Evolutionary conservation across 2,113 vertebrate species (phyloP).

Genomic region (Lucifuga dentata): DNA sequence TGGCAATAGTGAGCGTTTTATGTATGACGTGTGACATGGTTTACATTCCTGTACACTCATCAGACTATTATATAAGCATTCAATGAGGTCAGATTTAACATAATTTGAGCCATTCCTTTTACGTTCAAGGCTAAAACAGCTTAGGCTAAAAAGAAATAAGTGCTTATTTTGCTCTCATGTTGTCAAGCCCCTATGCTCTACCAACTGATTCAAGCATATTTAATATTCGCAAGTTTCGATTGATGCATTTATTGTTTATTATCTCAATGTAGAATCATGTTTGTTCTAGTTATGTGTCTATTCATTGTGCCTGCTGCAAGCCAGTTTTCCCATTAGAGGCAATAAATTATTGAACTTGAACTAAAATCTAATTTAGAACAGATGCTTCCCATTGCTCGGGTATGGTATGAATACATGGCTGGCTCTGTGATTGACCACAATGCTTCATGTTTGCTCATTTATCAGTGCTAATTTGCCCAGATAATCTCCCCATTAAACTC

Average conservation of each 20-base stretch:
- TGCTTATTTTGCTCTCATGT: too few relatives aligned
- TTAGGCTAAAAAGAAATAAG: too few relatives aligned
- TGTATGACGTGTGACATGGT: too few relatives aligned
- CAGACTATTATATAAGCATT: too few relatives aligned
- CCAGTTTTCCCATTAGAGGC: slow-evolving; percentile 2
- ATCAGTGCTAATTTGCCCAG: slow-evolving; percentile 74
- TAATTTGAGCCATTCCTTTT: too few relatives aligned
- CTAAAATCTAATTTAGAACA: slow-evolving; percentile 50
- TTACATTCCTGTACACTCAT: too few relatives aligned
- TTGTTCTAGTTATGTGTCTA: background rate
- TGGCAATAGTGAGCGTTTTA: too few relatives aligned
- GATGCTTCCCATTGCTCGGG: slow-evolving; percentile 53
- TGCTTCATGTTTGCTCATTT: slow-evolving; percentile 70
- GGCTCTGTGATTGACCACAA: slow-evolving; percentile 69
- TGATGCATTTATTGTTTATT: slow-evolving; percentile 4
- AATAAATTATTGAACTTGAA: slow-evolving; percentile 50
- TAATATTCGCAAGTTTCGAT: background rate
- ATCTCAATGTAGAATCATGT: background rate
- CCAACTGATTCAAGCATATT: background rate
- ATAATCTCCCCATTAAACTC: slow-evolving; percentile 76
- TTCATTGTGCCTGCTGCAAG: slow-evolving; percentile 18
- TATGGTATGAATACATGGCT: slow-evolving; percentile 40
- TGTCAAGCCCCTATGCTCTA: too few relatives aligned
- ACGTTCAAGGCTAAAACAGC: too few relatives aligned
- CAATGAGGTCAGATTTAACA: too few relatives aligned